phyloP scores from a whole-genome alignment of 2,888 invertebrate genomes.

The Vandiemenella viatica region DNA sequence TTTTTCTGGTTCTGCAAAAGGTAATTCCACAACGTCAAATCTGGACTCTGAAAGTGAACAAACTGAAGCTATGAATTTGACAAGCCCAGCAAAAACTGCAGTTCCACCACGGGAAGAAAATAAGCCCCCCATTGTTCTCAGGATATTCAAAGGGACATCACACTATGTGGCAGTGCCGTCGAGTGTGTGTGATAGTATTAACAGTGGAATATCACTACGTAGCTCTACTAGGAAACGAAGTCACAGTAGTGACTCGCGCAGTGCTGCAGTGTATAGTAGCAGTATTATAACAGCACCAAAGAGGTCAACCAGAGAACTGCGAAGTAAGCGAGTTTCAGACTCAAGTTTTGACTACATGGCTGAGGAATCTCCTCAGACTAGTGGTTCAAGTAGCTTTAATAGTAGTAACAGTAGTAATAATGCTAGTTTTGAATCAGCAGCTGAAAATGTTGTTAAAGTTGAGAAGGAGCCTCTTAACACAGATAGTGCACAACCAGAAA shows the following conservation, averaged over 20 bases:
- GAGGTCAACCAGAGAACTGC: conserved; percentile 3
- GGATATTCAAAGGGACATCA: conserved; percentile 63
- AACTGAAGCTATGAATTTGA: conserved; percentile 13
- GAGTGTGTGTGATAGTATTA: not conserved
- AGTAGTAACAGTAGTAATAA: not conserved
- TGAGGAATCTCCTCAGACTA: not conserved
- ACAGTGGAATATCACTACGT: conserved; percentile 4
- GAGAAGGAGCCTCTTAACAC: not conserved
- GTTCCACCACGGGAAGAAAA: conserved; percentile 21
- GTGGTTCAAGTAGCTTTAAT: not conserved
- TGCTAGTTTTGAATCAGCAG: not conserved
- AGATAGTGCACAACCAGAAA: not conserved
- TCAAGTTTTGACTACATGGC: not conserved
- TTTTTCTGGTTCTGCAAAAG: conserved; percentile 12
- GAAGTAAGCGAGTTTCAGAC: not conserved
- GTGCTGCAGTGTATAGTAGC: not conserved
- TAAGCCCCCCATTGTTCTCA: conserved; percentile 70
- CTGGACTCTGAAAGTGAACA: conserved; percentile 10
- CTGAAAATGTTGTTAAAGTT: not conserved
- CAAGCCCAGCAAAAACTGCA: conserved; percentile 13
- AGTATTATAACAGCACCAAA: conserved; percentile 11
- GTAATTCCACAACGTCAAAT: conserved; percentile 6
- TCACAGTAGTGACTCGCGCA: not conserved
- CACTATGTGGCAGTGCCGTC: conserved; percentile 19
- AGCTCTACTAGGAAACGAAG: conserved; percentile 3